Evolutionary conservation across 2,888 invertebrate genomes (phyloP), one percentile per base, ranked within the genome.

Genomic region (Thera obeliscata): DNA sequence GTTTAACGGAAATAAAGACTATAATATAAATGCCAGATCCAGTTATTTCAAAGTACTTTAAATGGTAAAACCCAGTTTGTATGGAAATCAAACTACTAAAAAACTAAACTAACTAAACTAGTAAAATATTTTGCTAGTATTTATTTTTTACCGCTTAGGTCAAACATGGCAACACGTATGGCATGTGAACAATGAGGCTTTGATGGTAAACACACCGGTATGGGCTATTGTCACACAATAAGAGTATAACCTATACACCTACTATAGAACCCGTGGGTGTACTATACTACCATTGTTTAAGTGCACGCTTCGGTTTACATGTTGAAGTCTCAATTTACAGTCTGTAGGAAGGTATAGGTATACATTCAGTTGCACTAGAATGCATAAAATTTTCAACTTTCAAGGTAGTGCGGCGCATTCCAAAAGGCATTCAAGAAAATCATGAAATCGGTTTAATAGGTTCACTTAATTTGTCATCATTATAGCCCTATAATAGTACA

Each of bases 111-210:
- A n/a, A n/a, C n/a, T n/a, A n/a, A n/a, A n/a, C n/a, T n/a, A n/a
- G 62, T 73, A 72, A 76, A 77, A 73, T 74, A 81, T 80, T 79
- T 78, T 70, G 69, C 76, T 77, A n/a, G n/a, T n/a, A 41, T 5
- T 7, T 73, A 67, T 62, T 64, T 69, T 69, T 81, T 78, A 79
- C 70, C 50, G 71, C 57, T 64, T 59, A 64, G 62, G 67, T 69
- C 75, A 68, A 61, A 66, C 65, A 63, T 64, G 65, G 70, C 43
- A 56, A 50, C 43, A 59, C 61, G 61, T 64, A 66, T 65, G 61
- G 54, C 12, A 35, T 56, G 12, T 49, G 66, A 71, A 73, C 72
- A 72, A 73, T 72, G 72, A 58, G 56, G 67, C 62, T 58, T 65
- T 64, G 60, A 67, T 66, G 67, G 60, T 63, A 61, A 64, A 64